Evolutionary conservation across 1,140 invertebrate genomes (phyloP), one percentile per base, ranked within the genome.

Genomic region (Elymnias hypermnestra): DNA sequence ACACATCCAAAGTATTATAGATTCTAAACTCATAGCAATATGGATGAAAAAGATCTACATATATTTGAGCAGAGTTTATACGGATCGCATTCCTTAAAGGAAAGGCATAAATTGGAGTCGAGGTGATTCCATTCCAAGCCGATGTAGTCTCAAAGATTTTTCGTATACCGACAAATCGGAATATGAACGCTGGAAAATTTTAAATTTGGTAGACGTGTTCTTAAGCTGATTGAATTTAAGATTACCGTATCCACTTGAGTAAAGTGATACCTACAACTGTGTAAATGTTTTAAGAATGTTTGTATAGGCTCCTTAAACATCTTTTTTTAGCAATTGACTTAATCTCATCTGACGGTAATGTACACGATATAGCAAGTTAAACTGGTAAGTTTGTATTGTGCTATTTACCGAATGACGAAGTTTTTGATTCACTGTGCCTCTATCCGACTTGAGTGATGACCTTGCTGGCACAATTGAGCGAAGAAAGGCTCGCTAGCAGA

Each of bases 181-280:
- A 33, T 33, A 33, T 33, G 29, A 33, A 33, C 14, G 29, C 13
- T 2, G 8, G 15, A 33, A 15, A 15, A 15, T 13, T 29, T 33
- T 10, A 33, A 21, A 33, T 15, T 33, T 8, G 12, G n/a, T 13
- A 13, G 12, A 15, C 6, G 14, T 8, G 3, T 33, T 15, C 29
- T 33, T 33, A 7, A 5, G 29, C 29, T 33, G 29, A 33, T 33
- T 33, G 29, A 12, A 8, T 33, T 33, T 33, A 13, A 5, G 14
- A 15, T 29, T 29, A 29, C 10, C 2, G 2, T 29, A 12, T 8
- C 9, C 26, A 29, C 10, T 29, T 29, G 4, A 13, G 26, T 3
- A 0, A 12, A 29, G 10, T 29, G 26, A 6, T 4, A 13, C n/a
- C n/a, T n/a, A n/a, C n/a, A n/a, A n/a, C n/a, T n/a, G n/a, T n/a